Conservation (phyloP, 2,888 invertebrate species). For the Plusia festucae region DNA sequence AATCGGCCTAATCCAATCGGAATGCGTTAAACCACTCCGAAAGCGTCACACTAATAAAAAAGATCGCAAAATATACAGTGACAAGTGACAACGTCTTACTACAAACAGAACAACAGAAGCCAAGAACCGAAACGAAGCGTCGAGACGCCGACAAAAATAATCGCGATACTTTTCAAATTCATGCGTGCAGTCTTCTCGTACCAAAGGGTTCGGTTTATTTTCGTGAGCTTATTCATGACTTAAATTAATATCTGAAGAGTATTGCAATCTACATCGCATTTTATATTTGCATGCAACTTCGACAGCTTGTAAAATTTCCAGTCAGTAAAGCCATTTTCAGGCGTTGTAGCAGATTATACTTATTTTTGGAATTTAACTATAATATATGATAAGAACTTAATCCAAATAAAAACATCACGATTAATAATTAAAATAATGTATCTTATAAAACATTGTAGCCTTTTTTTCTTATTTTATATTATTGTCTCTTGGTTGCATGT, state of each 20-base stretch:
- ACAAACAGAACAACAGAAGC: slow-evolving; percentile 1
- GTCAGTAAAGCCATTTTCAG: not conserved
- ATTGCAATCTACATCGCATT: not conserved
- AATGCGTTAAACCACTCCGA: slow-evolving; percentile 25
- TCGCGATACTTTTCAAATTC: slow-evolving; percentile 3
- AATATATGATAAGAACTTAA: too few species aligned
- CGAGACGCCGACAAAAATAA: slow-evolving; percentile 6
- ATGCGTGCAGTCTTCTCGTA: not conserved
- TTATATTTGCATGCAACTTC: not conserved
- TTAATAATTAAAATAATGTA: too few species aligned
- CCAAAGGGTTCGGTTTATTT: slow-evolving; percentile 3
- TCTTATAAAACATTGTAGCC: too few species aligned
- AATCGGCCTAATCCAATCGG: slow-evolving; percentile 14
- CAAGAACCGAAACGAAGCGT: slow-evolving; percentile 32
- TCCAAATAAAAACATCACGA: too few species aligned
- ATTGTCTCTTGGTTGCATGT: too few species aligned
- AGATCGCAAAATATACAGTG: slow-evolving; percentile 44
- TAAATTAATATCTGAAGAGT: not conserved
- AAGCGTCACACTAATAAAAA: slow-evolving; percentile 30
- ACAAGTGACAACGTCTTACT: slow-evolving; percentile 23
- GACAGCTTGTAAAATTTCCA: not conserved
- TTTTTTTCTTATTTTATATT: too few species aligned
- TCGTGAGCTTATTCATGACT: not conserved
- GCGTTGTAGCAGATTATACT: not conserved
- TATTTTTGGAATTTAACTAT: too few species aligned